Evolutionary conservation across 1,140 invertebrate species (phyloP).

Genomic region (Druon quercuslanigerum): DNA sequence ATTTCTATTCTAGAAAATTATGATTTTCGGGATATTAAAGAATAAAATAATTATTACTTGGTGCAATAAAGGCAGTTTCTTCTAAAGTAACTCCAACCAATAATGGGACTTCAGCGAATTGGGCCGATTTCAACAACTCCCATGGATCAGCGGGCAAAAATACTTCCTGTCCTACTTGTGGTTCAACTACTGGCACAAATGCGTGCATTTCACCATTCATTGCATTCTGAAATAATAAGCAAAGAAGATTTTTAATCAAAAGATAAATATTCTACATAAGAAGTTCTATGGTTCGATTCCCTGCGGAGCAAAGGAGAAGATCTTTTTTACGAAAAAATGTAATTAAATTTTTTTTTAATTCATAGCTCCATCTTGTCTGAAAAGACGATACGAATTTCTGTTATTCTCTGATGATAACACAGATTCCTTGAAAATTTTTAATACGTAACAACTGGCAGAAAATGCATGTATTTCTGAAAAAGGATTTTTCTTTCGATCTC

Average conservation of each 20-base stretch:
- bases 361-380: too few relatives aligned
- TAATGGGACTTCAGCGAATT: slow-evolving; percentile 78
- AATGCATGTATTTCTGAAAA: too few relatives aligned
- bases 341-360: too few relatives aligned
- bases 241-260: slow-evolving; percentile 2
- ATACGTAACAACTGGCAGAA: too few relatives aligned
- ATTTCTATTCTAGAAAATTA: too few relatives aligned
- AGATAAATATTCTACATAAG: not conserved
- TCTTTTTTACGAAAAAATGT: too few relatives aligned
- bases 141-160: slow-evolving; percentile 79
- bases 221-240: slow-evolving; percentile 53
- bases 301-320: too few relatives aligned
- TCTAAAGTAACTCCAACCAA: slow-evolving; percentile 80
- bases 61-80: slow-evolving; percentile 72
- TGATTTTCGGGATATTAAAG: too few relatives aligned
- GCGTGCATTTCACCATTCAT: slow-evolving; percentile 62
- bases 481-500: too few relatives aligned
- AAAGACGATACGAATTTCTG: too few relatives aligned
- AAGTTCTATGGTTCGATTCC: not conserved
- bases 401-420: too few relatives aligned
- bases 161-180: slow-evolving; percentile 75
- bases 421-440: too few relatives aligned
- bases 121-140: slow-evolving; percentile 72
- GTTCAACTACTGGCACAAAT: slow-evolving; percentile 82
- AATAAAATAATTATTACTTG: slow-evolving; percentile 45